phyloP scores from a whole-genome alignment of 2,888 invertebrate genomes.

The Amphipyra tragopoginis region DNA sequence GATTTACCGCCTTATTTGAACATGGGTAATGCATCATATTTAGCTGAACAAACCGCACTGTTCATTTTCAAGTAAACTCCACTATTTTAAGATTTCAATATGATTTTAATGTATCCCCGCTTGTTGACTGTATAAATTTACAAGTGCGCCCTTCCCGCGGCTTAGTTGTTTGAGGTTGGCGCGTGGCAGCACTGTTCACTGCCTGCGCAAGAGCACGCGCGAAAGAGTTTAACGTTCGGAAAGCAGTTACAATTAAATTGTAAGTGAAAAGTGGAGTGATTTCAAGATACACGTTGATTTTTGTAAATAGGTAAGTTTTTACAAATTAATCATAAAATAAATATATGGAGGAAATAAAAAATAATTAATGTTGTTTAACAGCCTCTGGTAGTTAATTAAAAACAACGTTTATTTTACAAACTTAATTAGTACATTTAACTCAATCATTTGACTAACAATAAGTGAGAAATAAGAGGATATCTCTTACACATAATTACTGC shows the following conservation, averaged over 20 bases:
- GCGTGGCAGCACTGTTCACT: slow-evolving; percentile 56
- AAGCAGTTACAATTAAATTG: slow-evolving; percentile 35
- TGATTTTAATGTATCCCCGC: slow-evolving; percentile 62
- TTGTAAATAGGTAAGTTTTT: slow-evolving; percentile 32
- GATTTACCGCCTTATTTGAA: neutral
- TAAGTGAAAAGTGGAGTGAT: slow-evolving; percentile 44
- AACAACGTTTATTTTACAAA: neutral
- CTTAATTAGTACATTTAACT: slow-evolving; percentile 2
- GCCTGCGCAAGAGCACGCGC: slow-evolving; percentile 65
- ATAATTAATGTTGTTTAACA: too few relatives aligned
- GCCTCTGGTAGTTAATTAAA: too few relatives aligned
- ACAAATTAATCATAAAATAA: neutral
- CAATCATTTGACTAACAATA: slow-evolving; percentile 6
- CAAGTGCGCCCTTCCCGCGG: slow-evolving; percentile 71
- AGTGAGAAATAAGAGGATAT: slow-evolving; percentile 15
- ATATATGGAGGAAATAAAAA: neutral
- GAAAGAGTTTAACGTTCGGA: slow-evolving; percentile 36
- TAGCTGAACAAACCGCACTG: neutral
- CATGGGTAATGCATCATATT: neutral
- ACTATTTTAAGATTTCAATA: slow-evolving; percentile 19
- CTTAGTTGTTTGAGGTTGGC: slow-evolving; percentile 68
- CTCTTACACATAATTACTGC: slow-evolving; percentile 24
- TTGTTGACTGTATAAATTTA: slow-evolving; percentile 68
- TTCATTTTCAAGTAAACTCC: slow-evolving; percentile 1
- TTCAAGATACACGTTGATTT: slow-evolving; percentile 23